Evolutionary conservation across 2,888 invertebrate genomes (phyloP), one percentile per base, ranked within the genome.

Genomic region (Antheraea assamensis): DNA sequence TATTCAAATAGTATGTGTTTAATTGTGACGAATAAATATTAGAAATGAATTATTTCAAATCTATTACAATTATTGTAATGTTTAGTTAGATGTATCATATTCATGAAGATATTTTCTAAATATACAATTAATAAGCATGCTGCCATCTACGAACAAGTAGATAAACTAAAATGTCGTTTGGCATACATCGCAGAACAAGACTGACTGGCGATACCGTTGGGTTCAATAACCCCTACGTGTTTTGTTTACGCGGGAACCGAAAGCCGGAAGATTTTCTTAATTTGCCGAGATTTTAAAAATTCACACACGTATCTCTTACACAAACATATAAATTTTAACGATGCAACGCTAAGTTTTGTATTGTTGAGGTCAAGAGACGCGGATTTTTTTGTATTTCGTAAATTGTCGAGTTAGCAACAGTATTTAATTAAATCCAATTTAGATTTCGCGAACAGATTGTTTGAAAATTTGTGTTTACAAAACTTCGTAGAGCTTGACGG

Each of bases 241-340:
- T 91, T 90, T 91, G 92, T 93, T 94, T 93, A 92, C 91, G 90
- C 91, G 90, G 87, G 86, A 90, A 90, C 82, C 76, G 72, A 74
- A 80, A 82, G 81, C 80, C 83, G 79, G 80, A 84, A 82, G 84
- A 80, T 83, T 85, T 77, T 76, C 80, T 82, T 77, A 81, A 83
- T 83, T 85, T 80, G 82, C 82, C 84, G 82, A 78, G 82, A 84
- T 83, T 84, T 84, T 83, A 76, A 72, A 75, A 78, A 81, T 86
- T 87, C 83, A 85, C 84, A 84, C 83, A 85, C 82, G 82, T 81
- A 77, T 78, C 77, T 78, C 77, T 81, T 47, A 75, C 77, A 82
- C 77, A 74, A 77, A 78, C 79, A 81, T 78, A 71, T 68, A 71
- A 76, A 77, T 78, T 80, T 79, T 85, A 81, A 83, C 81, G 82